Base-by-base conservation (phyloP, 1,140 invertebrate species). In the Telenomus remus region DNA sequence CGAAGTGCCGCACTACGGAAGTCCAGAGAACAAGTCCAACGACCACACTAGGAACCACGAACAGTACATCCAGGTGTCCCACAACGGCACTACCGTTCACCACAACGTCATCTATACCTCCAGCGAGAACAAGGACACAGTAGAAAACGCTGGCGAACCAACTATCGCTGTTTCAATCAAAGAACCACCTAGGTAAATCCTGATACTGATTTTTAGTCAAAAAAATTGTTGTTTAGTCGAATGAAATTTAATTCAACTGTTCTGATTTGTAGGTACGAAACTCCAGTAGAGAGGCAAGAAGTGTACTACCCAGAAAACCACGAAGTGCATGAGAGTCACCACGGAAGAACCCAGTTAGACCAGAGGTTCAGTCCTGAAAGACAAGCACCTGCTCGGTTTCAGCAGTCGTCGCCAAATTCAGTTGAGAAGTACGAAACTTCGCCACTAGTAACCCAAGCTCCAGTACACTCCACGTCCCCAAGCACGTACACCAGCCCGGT, bases 211-310 rank as follows among this genome's bases (percentile, higher is more conserved):
- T 55, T 50, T 9, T 27, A 27, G 1, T 27, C 19, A 27, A 27
- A 27, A 1, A 27, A n/a, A n/a, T n/a, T 13, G 43, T 46, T 7
- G 10, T 35, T 35, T 35, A 35, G 10, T 35, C 34, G 10, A 35
- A 53, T 34, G 39, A 12, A 13, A 9, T 27, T 61, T 33, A 56
- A n/a, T n/a, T n/a, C n/a, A n/a, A n/a, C n/a, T n/a, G n/a, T n/a
- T n/a, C n/a, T n/a, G n/a, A n/a, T n/a, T n/a, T n/a, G 10, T 53
- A 86, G 86, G 50, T 87, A 87, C 56, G 85, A 82, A 53, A 79
- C 82, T 0, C 60, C 80, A 0, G 77, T 61, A 0, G 83, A 87
- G 0, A 80, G 83, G 53, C 37, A 69, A n/a, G 83, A 86, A 47
- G 71, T 79, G 1, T 82, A 85, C 4, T 87, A 85, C 35, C n/a